Evolutionary conservation across 2,113 vertebrate species (phyloP), one percentile per base, ranked within the genome.

Genomic region (Zosterops hypoxanthus): DNA sequence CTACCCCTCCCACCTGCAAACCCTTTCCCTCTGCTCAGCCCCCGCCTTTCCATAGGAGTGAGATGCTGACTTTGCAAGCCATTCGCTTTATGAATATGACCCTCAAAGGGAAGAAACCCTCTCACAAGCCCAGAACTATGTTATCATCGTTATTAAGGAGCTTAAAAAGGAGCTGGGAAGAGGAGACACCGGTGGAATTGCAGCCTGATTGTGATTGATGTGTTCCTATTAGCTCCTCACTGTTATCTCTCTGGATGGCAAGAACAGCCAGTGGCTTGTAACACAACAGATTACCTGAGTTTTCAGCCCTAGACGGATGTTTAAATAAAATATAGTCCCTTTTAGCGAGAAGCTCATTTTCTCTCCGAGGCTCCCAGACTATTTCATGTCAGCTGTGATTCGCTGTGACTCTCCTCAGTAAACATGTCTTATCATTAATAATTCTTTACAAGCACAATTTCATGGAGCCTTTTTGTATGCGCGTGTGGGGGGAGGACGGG

Each of bases 211-310:
- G 98, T 98, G 98, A 99, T 98, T 99, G 98, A 99, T 99, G 98
- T 98, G 97, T 98, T 99, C 98, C 98, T 98, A 98, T 99, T 99
- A 99, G 98, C 95, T 95, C 95, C 97, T 97, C 97, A 97, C 97
- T 98, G 98, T 98, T 98, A 98, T 98, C 98, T 98, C 98, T 98
- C 98, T 97, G 98, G 98, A 98, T 98, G 98, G 98, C 98, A 98
- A 98, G 98, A 98, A 98, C 98, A 98, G 98, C 98, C 98, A 99
- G 98, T 99, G 98, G 98, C 98, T 99, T 99, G 99, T 99, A 99
- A 99, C 98, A 99, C 99, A 99, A 99, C 98, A 99, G 98, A 99
- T 99, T 99, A 99, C 98, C 98, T 98, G 98, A 98, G 97, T 98
- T 98, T 98, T 98, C 98, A 98, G 98, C 98, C 98, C 98, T 97